These are phyloP conservation scores for Tribolium castaneum DNA, from an alignment of 1,140 invertebrate genomes.

Conservation along the genomic window DNA sequence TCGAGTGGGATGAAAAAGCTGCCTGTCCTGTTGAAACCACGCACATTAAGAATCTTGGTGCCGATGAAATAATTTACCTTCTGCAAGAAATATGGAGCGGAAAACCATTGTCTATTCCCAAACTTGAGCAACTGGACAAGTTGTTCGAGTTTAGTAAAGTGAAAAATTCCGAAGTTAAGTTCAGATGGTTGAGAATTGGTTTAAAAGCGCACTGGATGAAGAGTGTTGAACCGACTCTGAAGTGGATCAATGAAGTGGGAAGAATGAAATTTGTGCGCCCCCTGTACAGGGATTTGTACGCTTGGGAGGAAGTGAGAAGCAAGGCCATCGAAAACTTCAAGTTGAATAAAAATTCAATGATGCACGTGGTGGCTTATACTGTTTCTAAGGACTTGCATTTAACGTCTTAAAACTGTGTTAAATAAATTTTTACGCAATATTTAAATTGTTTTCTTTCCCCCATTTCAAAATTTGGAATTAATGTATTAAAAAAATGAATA, in stretches of 20 bases:
- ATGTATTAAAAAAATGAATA: too few relatives aligned
- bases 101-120: slow-evolving; percentile 57
- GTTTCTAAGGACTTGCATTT: slow-evolving; percentile 83
- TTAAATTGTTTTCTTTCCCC: not conserved
- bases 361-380: slow-evolving; percentile 80
- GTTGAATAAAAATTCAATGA: slow-evolving; percentile 80
- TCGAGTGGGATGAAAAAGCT: slow-evolving; percentile 67
- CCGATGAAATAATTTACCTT: slow-evolving; percentile 80
- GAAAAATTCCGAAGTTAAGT: slow-evolving; percentile 87
- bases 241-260: slow-evolving; percentile 85
- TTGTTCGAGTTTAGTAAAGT: slow-evolving; percentile 75
- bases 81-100: slow-evolving; percentile 75
- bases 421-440: not conserved
- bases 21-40: not conserved
- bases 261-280: slow-evolving; percentile 92
- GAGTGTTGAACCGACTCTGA: slow-evolving; percentile 73
- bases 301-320: slow-evolving; percentile 78
- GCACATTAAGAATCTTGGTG: slow-evolving; percentile 65
- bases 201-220: slow-evolving; percentile 77
- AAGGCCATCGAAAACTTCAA: slow-evolving; percentile 80
- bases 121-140: slow-evolving; percentile 73
- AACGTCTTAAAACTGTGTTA: slow-evolving; percentile 45
- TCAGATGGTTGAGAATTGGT: slow-evolving; percentile 82
- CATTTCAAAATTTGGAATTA: too few relatives aligned
- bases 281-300: slow-evolving; percentile 87